Conservation (phyloP, 2,888 invertebrate genomes). For the Steromphala cineraria region DNA sequence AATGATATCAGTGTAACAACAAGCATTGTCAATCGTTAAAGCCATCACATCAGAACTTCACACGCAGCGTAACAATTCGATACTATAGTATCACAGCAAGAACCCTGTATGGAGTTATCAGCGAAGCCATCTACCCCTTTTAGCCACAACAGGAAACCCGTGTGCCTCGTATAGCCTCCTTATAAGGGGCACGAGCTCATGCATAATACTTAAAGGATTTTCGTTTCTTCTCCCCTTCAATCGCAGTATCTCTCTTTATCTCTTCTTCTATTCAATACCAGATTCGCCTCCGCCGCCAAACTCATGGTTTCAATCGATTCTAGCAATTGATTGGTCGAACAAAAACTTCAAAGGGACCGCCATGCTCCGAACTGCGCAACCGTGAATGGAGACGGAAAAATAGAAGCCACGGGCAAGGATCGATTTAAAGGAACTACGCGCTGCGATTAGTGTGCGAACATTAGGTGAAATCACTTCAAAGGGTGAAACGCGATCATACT, state of each 20-base stretch:
- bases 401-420: background rate
- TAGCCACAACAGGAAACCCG: background rate
- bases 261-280: background rate
- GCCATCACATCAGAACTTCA: too few species aligned
- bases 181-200: background rate
- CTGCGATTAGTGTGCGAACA: background rate
- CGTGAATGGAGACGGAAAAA: background rate
- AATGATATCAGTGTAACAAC: too few species aligned
- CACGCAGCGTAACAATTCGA: too few species aligned
- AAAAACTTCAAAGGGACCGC: background rate
- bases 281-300: background rate
- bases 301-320: background rate
- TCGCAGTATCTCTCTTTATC: background rate
- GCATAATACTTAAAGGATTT: constrained; percentile 5
- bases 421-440: background rate
- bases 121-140: background rate
- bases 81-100: too few species aligned
- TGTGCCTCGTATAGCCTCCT: background rate
- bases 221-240: background rate
- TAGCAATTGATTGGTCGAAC: background rate
- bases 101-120: too few species aligned
- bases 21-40: too few species aligned
- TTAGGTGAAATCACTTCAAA: constrained; percentile 6
- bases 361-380: background rate
- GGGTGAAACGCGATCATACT: background rate